Evolutionary conservation across 2,888 invertebrate species (phyloP), one percentile per base, ranked within the genome.

Genomic region (Entomobrya proxima): DNA sequence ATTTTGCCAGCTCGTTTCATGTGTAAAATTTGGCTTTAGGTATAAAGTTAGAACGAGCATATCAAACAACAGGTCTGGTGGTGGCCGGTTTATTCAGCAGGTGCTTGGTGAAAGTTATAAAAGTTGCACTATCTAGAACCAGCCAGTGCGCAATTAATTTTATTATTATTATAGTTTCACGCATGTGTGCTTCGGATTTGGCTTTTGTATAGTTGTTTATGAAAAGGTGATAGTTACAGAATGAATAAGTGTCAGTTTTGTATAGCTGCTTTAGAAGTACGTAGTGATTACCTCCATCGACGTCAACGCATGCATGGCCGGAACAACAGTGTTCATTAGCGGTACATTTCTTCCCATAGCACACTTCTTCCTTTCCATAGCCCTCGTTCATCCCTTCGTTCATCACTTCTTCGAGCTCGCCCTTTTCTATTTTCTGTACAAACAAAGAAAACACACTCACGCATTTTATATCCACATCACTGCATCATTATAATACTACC

Each of bases 281-380:
- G n/a, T 44, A 27, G 21, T 80, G 24, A 24, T 93, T 92, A 94
- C 95, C 93, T 92, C 94, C 94, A 90, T 94, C 94, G 58, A 94
- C 93, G 91, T 94, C 93, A 44, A 95, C 94, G 92, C 97, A 97
- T 83, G 96, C 94, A 15, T 95, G 94, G 13, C 95, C 96, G 0
- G 95, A 95, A 92, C 97, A 97, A 92, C 97, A 97, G 91, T 96
- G 95, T 21, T 96, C 96, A 91, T 96, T 96, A 87, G 94, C 94
- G 2, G 94, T 93, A 91, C 97, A 97, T 24, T 94, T 94, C 75
- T 94, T 88, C 18, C 88, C 95, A 91, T 95, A 96, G 92, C 97
- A 97, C 30, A 95, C 95, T 64, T 95, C 95, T 9, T 93, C 83
- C 69, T 83, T 83, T n/a, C 69, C 69, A 27, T 76, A 83, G 7